Conservation (phyloP, 2,888 invertebrate species). For the Drosophila glabriapex region DNA sequence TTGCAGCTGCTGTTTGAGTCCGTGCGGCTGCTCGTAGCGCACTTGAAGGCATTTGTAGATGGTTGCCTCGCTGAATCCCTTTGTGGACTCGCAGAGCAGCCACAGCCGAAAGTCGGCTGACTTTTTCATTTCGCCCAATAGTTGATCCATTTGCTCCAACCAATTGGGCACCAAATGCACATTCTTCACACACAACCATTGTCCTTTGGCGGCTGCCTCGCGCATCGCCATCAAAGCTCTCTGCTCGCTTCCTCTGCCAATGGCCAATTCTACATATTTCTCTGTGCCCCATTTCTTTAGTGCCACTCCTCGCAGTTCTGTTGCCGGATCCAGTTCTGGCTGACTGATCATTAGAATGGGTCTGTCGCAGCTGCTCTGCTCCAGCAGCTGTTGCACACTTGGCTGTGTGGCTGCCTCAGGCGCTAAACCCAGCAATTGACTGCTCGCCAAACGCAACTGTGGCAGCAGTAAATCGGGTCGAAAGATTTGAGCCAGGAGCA, state of each 20-base stretch:
- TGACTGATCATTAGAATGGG: slow-evolving; percentile 94
- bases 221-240: slow-evolving; percentile 88
- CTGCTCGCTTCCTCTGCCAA: slow-evolving; percentile 92
- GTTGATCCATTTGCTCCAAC: slow-evolving; percentile 89
- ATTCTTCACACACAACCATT: slow-evolving; percentile 93
- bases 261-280: slow-evolving; percentile 89
- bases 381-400: slow-evolving; percentile 81
- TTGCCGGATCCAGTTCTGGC: slow-evolving; percentile 96
- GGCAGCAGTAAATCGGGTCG: slow-evolving; percentile 93
- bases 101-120: slow-evolving; percentile 90
- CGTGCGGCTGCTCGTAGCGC: slow-evolving; percentile 94
- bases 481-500: slow-evolving; percentile 91
- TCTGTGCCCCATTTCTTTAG: slow-evolving; percentile 85
- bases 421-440: slow-evolving; percentile 87
- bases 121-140: slow-evolving; percentile 86
- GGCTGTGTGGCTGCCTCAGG: slow-evolving; percentile 81
- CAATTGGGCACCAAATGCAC: slow-evolving; percentile 91
- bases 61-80: slow-evolving; percentile 90
- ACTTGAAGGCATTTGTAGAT: slow-evolving; percentile 92
- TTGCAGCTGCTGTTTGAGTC: slow-evolving; percentile 92
- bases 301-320: slow-evolving; percentile 90
- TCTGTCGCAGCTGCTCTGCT: slow-evolving; percentile 86
- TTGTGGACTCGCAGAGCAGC: slow-evolving; percentile 94
- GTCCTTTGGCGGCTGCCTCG: slow-evolving; percentile 88
- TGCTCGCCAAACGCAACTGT: slow-evolving; percentile 88